Evolutionary conservation across 1,140 invertebrate species (phyloP), one percentile per base, ranked within the genome.

Genomic region (Brachionus calyciflorus): DNA sequence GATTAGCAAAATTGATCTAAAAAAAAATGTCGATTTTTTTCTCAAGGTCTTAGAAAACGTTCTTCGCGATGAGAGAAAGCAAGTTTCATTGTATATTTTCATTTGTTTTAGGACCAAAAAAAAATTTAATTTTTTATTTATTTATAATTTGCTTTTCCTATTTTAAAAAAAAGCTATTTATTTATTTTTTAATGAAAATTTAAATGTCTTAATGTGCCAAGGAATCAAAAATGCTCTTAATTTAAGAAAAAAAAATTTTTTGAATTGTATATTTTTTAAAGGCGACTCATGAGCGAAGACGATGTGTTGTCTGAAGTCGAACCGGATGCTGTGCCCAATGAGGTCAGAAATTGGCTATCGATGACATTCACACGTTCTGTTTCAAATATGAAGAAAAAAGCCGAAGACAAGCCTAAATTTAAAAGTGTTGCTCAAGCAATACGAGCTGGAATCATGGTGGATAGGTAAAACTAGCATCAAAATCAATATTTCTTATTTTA

Each of bases 401-500:
- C 80, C 5, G 84, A 85, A 76, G 87, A 88, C 51, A 89, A 89
- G 79, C 87, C 87, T 6, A 85, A 86, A 69, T 96, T 97, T 85
- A 89, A 92, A 65, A 93, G 93, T 49, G 95, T 98, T 69, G 95
- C 95, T n/a, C 93, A 98, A 82, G 95, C 94, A 77, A 97, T 98
- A 79, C 87, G 95, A 14, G 94, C 95, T 1, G 95, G 95, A 24
- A 96, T 98, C 80, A 96, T 98, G 87, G 95, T 98, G 78, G 95
- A 97, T 84, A 90, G 93, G 87, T 88, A 65, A 14, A 78, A 69
- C 78, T 63, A 9, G n/a, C 10, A 28, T 17, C 37, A 19, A 10
- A n/a, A n/a, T n/a, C 14, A 17, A 3, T 17, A 1, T 19, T 1
- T 48, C 5, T 48, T 17, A 17, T 17, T 48, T 17, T n/a, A 48